Conservation (phyloP, 2,888 invertebrate genomes). For the Synergus umbraculus region DNA sequence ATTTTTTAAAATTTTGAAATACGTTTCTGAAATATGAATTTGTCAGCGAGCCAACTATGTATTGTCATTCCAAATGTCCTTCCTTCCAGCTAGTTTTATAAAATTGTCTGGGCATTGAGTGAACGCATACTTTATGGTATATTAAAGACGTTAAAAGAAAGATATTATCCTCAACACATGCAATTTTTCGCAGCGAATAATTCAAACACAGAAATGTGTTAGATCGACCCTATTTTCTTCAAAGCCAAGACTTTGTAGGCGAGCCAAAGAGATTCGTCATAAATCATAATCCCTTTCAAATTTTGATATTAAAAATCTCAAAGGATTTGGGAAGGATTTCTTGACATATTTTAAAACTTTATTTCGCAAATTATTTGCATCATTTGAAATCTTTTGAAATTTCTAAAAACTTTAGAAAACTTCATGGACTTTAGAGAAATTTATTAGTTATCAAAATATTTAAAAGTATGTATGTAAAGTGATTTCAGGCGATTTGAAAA, state of each 20-base stretch:
- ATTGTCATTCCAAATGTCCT: slow-evolving; percentile 16
- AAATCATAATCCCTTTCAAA: slow-evolving; percentile 9
- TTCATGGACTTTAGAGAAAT: neutral
- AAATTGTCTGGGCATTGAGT: slow-evolving; percentile 30
- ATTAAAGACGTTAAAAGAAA: slow-evolving; percentile 27
- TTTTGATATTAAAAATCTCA: neutral
- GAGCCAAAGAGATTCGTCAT: slow-evolving; percentile 65
- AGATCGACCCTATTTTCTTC: slow-evolving; percentile 63
- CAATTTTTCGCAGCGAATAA: slow-evolving; percentile 14
- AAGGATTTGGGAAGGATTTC: neutral
- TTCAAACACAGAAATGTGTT: slow-evolving; percentile 52
- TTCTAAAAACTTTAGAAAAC: too few relatives aligned
- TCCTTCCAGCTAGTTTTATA: slow-evolving; percentile 8
- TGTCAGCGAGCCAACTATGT: slow-evolving; percentile 32
- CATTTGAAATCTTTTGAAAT: neutral
- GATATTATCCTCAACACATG: slow-evolving; percentile 8
- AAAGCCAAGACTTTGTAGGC: slow-evolving; percentile 67
- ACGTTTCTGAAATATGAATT: neutral
- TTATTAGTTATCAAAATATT: too few relatives aligned
- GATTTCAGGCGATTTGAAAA: too few relatives aligned
- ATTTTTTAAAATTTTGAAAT: neutral
- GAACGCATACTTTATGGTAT: slow-evolving; percentile 19
- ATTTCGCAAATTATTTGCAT: too few relatives aligned
- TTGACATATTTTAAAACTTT: too few relatives aligned
- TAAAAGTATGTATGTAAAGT: too few relatives aligned